Conservation (phyloP, 2,797 vertebrate species). For the Tolypeutes matacus region DNA sequence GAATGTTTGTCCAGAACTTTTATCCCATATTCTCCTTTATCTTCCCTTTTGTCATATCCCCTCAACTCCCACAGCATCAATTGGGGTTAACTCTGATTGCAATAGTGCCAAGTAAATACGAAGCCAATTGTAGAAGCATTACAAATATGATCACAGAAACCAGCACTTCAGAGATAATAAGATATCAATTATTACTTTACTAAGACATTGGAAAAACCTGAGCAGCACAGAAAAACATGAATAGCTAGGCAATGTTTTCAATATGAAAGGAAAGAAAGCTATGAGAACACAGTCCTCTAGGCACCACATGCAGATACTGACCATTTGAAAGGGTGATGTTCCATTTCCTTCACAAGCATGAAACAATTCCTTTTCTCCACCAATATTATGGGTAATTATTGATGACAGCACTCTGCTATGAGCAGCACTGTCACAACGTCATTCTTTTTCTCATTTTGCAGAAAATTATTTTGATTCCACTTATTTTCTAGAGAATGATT, state of each 20-base stretch:
- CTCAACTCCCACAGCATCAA: background rate
- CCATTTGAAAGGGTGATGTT: background rate
- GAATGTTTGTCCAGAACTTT: background rate
- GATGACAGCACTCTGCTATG: background rate
- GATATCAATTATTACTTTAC: constrained; percentile 69
- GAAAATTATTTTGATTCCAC: constrained; percentile 10
- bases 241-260: constrained; percentile 44
- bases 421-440: background rate
- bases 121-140: constrained; percentile 51
- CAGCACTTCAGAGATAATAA: constrained; percentile 62
- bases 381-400: background rate
- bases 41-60: constrained; percentile 14
- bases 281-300: background rate
- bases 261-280: constrained; percentile 48
- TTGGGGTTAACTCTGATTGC: background rate
- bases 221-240: constrained; percentile 14
- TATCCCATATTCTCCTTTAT: constrained; percentile 48
- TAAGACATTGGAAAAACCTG: constrained; percentile 53
- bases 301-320: background rate
- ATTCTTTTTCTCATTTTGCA: background rate
- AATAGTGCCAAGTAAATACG: constrained; percentile 34
- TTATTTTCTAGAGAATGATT: background rate
- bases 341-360: background rate
- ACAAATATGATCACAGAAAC: constrained; percentile 65
- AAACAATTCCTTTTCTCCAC: background rate